Conservation (phyloP, 2,888 invertebrate genomes). For the Trichopoda pennipes region DNA sequence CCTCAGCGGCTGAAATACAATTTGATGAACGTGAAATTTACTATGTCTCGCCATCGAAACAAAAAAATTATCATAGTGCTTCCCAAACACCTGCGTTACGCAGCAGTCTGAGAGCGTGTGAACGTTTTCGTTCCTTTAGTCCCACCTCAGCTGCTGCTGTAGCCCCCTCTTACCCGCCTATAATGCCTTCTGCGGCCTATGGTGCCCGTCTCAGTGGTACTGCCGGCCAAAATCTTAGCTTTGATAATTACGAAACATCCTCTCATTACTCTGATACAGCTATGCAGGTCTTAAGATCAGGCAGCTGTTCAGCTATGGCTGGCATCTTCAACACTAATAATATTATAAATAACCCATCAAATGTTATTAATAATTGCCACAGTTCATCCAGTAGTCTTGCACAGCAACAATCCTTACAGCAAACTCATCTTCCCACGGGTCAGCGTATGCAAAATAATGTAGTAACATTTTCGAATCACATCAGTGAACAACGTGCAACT, state of each 20-base stretch:
- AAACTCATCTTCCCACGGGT: constrained; percentile 33
- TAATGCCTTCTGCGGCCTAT: constrained; percentile 72
- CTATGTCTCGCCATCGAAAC: constrained; percentile 79
- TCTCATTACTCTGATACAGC: constrained; percentile 76
- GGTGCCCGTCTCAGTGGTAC: constrained; percentile 71
- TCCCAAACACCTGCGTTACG: constrained; percentile 64
- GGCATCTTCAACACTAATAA: constrained; percentile 70
- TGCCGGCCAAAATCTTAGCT: constrained; percentile 70
- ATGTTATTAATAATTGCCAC: constrained; percentile 65
- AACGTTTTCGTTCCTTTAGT: constrained; percentile 68
- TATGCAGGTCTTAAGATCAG: constrained; percentile 73
- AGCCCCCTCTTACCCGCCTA: constrained; percentile 73
- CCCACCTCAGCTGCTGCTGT: constrained; percentile 67
- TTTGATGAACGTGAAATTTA: constrained; percentile 79
- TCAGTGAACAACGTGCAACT: constrained; percentile 69
- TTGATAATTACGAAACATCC: constrained; percentile 74
- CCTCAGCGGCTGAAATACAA: constrained; percentile 71
- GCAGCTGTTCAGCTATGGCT: constrained; percentile 71
- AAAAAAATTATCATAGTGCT: constrained; percentile 73
- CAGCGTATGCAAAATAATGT: constrained; percentile 73
- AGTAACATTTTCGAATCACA: constrained; percentile 78
- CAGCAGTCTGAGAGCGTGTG: constrained; percentile 67
- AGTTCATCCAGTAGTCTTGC: constrained; percentile 70
- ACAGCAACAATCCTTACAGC: constrained; percentile 47
- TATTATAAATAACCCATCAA: constrained; percentile 62